Conservation (phyloP, 2,113 vertebrate genomes). For the Bungarus multicinctus region DNA sequence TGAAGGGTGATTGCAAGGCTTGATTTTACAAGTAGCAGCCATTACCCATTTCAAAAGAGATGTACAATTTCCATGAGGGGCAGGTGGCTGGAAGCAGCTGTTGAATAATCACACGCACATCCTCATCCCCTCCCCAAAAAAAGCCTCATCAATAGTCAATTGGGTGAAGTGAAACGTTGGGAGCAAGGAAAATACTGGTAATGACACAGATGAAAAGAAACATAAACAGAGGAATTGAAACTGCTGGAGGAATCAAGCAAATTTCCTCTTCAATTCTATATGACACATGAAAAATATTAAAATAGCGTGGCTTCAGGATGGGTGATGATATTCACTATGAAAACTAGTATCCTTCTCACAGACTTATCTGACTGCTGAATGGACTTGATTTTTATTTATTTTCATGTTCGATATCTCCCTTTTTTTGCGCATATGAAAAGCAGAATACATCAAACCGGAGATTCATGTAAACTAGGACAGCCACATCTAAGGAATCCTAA, state of each 20-base stretch:
- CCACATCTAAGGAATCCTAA: neutral
- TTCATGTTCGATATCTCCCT: neutral
- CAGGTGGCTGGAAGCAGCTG: slow-evolving; percentile 47
- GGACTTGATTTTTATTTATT: neutral
- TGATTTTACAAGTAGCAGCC: slow-evolving; percentile 52
- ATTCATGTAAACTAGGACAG: neutral
- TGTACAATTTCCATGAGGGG: slow-evolving; percentile 40
- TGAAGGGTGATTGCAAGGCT: slow-evolving; percentile 17
- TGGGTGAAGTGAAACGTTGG: neutral
- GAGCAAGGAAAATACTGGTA: neutral
- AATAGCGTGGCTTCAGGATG: neutral
- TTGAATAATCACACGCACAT: slow-evolving; percentile 44
- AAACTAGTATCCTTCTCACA: neutral
- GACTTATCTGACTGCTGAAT: neutral
- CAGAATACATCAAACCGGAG: neutral
- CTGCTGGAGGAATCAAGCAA: neutral
- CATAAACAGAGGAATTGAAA: neutral
- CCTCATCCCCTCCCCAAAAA: neutral
- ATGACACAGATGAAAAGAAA: slow-evolving; percentile 5
- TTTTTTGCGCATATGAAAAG: neutral
- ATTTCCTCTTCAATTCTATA: neutral
- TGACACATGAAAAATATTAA: neutral
- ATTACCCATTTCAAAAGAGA: slow-evolving; percentile 50
- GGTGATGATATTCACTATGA: neutral
- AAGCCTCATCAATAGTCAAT: slow-evolving; percentile 29